These are phyloP conservation scores for human DNA, from an alignment of 2,113 vertebrate genomes.

Conservation along the genomic window DNA sequence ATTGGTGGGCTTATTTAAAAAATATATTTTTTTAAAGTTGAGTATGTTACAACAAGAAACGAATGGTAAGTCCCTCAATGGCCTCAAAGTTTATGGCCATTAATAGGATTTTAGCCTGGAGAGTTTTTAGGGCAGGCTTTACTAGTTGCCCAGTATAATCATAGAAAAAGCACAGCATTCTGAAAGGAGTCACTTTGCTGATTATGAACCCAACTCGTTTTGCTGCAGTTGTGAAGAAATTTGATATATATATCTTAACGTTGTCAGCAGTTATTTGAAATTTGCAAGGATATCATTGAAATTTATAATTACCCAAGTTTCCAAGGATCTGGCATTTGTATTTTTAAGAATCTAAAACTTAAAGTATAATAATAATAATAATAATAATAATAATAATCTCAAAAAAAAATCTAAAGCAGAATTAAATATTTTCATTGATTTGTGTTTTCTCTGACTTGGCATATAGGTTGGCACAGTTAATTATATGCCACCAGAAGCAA, in stretches of 20 bases:
- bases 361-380: too few species aligned
- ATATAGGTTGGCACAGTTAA: conserved; percentile 95
- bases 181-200: neutral
- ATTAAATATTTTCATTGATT: conserved; percentile 36
- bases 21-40: neutral
- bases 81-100: neutral
- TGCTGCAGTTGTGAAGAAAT: neutral
- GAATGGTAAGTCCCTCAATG: neutral
- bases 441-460: conserved; percentile 60
- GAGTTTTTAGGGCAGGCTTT: neutral
- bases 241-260: neutral
- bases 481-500: conserved; percentile 98
- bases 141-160: neutral
- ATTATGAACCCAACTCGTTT: neutral
- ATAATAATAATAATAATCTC: too few species aligned
- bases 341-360: neutral
- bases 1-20: neutral
- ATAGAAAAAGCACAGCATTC: neutral
- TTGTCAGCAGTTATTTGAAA: conserved; percentile 16
- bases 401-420: neutral
- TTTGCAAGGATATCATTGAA: neutral
- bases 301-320: conserved; percentile 6
- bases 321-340: neutral
- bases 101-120: neutral
- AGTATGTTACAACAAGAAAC: neutral